phyloP scores from a whole-genome alignment of 2,797 vertebrate species.

The Acomys russatus region DNA sequence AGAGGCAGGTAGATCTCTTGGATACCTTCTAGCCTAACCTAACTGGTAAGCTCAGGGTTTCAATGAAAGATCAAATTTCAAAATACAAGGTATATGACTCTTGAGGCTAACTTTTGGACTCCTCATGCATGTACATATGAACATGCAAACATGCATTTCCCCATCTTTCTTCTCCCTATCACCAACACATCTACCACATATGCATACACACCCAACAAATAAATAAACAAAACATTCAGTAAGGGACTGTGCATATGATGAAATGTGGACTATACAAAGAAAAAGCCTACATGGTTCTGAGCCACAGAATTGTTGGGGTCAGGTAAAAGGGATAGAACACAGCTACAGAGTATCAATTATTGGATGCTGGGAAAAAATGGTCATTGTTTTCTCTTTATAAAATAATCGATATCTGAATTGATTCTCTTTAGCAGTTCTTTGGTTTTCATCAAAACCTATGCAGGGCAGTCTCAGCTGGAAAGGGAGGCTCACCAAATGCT shows the following conservation, averaged over 20 bases:
- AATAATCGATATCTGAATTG: rapidly evolving
- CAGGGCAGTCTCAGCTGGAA: not conserved
- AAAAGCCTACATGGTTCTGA: rapidly evolving
- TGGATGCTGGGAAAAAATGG: rapidly evolving
- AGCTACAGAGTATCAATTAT: rapidly evolving
- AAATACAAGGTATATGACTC: not conserved
- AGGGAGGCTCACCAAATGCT: not conserved
- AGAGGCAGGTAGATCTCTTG: too few relatives aligned
- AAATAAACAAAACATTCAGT: not conserved
- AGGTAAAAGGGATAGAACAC: rapidly evolving
- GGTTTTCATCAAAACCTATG: not conserved
- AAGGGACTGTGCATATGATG: rapidly evolving
- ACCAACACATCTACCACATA: not conserved
- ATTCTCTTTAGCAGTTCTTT: too few relatives aligned
- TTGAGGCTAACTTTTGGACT: not conserved
- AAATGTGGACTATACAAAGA: rapidly evolving
- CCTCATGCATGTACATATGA: not conserved
- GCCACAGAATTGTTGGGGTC: rapidly evolving
- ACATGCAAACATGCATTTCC: not conserved
- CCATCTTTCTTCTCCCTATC: not conserved
- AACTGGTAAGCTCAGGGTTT: not conserved
- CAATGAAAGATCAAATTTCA: not conserved
- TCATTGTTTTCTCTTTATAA: not conserved
- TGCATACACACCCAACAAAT: too few relatives aligned
- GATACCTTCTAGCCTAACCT: not conserved